These are phyloP conservation scores for Myopa tessellatipennis DNA, from an alignment of 2,888 invertebrate genomes.

Conservation along the genomic window DNA sequence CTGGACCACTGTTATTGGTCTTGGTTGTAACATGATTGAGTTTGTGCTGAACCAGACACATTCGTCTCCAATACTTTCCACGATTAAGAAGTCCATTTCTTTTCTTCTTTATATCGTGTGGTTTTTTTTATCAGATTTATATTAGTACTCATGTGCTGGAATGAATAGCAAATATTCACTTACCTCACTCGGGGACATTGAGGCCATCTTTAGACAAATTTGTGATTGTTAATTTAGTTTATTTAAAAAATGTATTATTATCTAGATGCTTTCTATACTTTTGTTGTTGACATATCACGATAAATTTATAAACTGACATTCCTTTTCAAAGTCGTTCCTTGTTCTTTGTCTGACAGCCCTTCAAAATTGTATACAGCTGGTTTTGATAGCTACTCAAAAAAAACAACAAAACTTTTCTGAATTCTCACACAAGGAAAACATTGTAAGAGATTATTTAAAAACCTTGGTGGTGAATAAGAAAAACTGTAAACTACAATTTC, in stretches of 20 bases:
- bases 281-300: slow-evolving; percentile 49
- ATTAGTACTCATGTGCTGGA: no score
- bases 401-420: no score
- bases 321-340: slow-evolving; percentile 26
- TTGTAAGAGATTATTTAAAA: neutral
- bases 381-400: neutral
- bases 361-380: slow-evolving; percentile 11
- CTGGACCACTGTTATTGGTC: no score
- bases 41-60: no score
- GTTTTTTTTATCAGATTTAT: no score
- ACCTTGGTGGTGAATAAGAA: neutral
- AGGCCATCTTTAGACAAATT: slow-evolving; percentile 53
- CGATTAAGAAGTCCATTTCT: no score
- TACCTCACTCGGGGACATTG: slow-evolving; percentile 64
- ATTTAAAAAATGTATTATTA: slow-evolving; percentile 20
- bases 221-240: slow-evolving; percentile 27
- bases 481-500: no score
- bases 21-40: no score
- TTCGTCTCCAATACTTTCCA: no score
- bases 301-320: slow-evolving; percentile 47
- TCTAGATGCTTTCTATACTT: slow-evolving; percentile 27
- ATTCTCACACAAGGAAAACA: neutral
- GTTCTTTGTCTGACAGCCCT: neutral
- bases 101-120: no score
- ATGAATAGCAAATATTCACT: slow-evolving; percentile 42